A percentile compares a stretch with the other conserved stretches of the same genome.
These are phyloP conservation scores for Carabus problematicus DNA, from an alignment of 2,888 invertebrate genomes.

Conservation along the genomic window DNA sequence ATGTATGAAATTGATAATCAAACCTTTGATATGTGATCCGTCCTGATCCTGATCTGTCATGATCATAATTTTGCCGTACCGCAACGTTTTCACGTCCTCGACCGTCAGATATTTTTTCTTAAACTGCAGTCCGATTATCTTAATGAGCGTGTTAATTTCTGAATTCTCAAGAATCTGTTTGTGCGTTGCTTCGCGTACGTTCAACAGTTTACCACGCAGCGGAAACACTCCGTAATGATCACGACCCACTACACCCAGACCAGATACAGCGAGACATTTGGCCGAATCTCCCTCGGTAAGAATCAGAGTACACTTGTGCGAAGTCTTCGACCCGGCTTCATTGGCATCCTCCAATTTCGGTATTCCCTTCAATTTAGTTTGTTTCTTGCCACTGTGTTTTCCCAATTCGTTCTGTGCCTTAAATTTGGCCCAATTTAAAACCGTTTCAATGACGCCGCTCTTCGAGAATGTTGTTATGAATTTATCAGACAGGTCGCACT, in stretches of 20 bases:
- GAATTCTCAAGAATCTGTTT: slow-evolving; percentile 97
- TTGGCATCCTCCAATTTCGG: slow-evolving; percentile 99
- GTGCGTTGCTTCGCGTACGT: slow-evolving; percentile 95
- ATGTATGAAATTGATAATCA: slow-evolving; percentile 99
- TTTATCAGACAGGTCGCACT: slow-evolving; percentile 86
- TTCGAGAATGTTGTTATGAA: slow-evolving; percentile 80
- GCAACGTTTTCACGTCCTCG: slow-evolving; percentile 87
- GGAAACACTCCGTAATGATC: slow-evolving; percentile 98
- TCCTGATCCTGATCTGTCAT: slow-evolving; percentile 99
- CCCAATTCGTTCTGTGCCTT: slow-evolving; percentile 91
- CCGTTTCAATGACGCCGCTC: slow-evolving; percentile 91
- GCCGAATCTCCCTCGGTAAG: slow-evolving; percentile 99
- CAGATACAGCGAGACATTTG: slow-evolving; percentile 95
- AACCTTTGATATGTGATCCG: slow-evolving; percentile 98
- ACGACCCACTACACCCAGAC: slow-evolving; percentile 90
- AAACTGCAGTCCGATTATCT: slow-evolving; percentile 95
- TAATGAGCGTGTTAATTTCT: slow-evolving; percentile 95
- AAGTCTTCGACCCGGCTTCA: slow-evolving; percentile 89
- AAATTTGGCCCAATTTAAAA: slow-evolving; percentile 69
- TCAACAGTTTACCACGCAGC: slow-evolving; percentile 92
- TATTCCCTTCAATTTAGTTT: slow-evolving; percentile 87
- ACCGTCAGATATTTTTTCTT: slow-evolving; percentile 88
- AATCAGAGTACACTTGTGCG: slow-evolving; percentile 95
- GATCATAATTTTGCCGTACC: slow-evolving; percentile 97
- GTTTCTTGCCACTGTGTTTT: slow-evolving; percentile 86